Percentiles rank a stretch among this genome's conserved stretches.
Evolutionary conservation across 2,888 invertebrate genomes (phyloP).

Genomic region (Lamellibrachia columna): DNA sequence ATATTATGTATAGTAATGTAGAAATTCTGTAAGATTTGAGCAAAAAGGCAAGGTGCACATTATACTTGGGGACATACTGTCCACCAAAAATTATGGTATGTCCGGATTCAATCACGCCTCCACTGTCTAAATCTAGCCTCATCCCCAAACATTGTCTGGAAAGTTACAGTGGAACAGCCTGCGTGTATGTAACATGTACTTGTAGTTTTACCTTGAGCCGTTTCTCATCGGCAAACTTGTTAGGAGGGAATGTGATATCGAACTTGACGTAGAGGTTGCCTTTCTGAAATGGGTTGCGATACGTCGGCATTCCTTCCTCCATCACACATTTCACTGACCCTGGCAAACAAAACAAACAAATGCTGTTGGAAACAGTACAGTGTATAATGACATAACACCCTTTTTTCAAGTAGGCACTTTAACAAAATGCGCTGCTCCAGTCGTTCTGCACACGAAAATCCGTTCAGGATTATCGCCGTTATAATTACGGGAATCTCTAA

Average conservation of each 20-base stretch:
- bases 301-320: slow-evolving; percentile 91
- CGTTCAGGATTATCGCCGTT: too few species aligned
- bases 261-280: slow-evolving; percentile 90
- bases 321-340: slow-evolving; percentile 76
- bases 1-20: neutral
- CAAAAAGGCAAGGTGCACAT: too few species aligned
- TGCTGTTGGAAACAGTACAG: neutral
- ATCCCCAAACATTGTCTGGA: too few species aligned
- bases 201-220: slow-evolving; percentile 67
- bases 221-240: slow-evolving; percentile 77
- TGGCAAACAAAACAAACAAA: slow-evolving; percentile 40
- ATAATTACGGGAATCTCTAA: too few species aligned
- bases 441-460: too few species aligned
- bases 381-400: neutral
- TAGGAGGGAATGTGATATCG: slow-evolving; percentile 81
- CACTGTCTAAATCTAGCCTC: too few species aligned
- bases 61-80: too few species aligned
- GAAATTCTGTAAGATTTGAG: neutral
- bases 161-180: too few species aligned
- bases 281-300: slow-evolving; percentile 84
- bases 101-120: too few species aligned
- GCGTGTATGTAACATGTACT: neutral
- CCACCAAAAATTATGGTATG: too few species aligned
- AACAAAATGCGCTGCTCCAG: too few species aligned
- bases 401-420: neutral